Percentiles rank a stretch among this genome's conserved stretches.
Conservation (phyloP, 2,888 invertebrate species). For the Amblyjoppa proteus region DNA sequence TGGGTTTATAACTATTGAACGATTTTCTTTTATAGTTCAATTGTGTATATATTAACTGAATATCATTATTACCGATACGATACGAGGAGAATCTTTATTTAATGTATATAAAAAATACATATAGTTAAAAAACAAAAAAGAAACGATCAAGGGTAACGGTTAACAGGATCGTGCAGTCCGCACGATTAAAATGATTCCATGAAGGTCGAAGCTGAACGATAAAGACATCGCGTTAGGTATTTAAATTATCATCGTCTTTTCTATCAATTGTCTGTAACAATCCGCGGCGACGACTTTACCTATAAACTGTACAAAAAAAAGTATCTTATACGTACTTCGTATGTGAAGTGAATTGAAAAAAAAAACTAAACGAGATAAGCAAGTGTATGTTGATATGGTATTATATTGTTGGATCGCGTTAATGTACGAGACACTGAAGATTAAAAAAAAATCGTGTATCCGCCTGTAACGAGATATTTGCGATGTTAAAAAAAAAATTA, state of each 20-base stretch:
- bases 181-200: slow-evolving; percentile 37
- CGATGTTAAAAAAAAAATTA: neutral
- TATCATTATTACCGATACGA: slow-evolving; percentile 29
- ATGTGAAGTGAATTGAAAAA: slow-evolving; percentile 2
- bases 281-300: slow-evolving; percentile 13
- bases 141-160: slow-evolving; percentile 26
- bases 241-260: slow-evolving; percentile 1
- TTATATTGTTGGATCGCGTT: slow-evolving; percentile 15
- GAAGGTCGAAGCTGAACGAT: slow-evolving; percentile 21
- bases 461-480: neutral
- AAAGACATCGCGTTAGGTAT: neutral
- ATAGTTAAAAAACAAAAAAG: slow-evolving; percentile 63
- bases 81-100: slow-evolving; percentile 46
- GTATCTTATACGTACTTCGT: neutral
- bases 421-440: neutral
- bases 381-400: slow-evolving; percentile 25
- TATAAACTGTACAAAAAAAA: slow-evolving; percentile 43
- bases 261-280: slow-evolving; percentile 24
- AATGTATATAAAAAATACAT: slow-evolving; percentile 67
- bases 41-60: slow-evolving; percentile 52
- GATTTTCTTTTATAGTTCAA: slow-evolving; percentile 62
- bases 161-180: slow-evolving; percentile 18
- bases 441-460: neutral
- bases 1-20: slow-evolving; percentile 81
- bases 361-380: slow-evolving; percentile 15